Conservation (phyloP, 1,140 invertebrate genomes). For the Nephila pilipes region DNA sequence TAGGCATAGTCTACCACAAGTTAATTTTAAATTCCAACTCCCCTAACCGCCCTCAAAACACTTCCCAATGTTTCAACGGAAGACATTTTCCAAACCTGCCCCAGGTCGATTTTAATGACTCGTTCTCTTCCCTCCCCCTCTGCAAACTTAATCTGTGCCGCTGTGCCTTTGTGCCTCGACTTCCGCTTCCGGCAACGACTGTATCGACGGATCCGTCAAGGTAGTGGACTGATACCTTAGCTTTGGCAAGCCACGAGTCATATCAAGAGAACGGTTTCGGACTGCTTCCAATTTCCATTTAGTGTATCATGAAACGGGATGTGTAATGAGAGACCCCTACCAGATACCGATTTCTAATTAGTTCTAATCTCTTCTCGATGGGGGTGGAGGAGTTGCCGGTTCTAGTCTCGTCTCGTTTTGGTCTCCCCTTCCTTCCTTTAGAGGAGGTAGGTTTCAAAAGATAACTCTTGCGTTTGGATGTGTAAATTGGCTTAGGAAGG, state of each 20-base stretch:
- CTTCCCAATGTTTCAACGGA: background rate
- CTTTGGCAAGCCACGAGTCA: slow-evolving; percentile 6
- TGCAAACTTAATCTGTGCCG: slow-evolving; percentile 12
- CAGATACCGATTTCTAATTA: slow-evolving; percentile 66
- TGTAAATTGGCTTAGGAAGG: too few species aligned
- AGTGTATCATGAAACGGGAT: background rate
- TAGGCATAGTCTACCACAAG: too few species aligned
- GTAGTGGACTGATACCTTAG: background rate
- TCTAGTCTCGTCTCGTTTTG: background rate
- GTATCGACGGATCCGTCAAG: slow-evolving; percentile 50
- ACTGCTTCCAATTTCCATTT: slow-evolving; percentile 63
- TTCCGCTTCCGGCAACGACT: slow-evolving; percentile 51
- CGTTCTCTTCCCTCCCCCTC: too few species aligned
- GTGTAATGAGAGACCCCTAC: slow-evolving; percentile 38
- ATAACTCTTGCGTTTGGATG: too few species aligned
- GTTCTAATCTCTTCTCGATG: slow-evolving; percentile 58
- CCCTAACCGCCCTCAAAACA: background rate
- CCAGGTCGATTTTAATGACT: slow-evolving; percentile 59
- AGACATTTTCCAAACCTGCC: background rate
- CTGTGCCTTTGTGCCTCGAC: background rate
- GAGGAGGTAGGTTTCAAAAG: too few species aligned
- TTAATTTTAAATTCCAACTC: background rate
- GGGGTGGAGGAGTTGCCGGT: too few species aligned
- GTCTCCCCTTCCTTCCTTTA: too few species aligned
- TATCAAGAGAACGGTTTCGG: background rate